A percentile compares a stretch with the other conserved stretches of the same genome.
Evolutionary conservation across 2,797 vertebrate species (phyloP).

Genomic region (Delichon dasypus): DNA sequence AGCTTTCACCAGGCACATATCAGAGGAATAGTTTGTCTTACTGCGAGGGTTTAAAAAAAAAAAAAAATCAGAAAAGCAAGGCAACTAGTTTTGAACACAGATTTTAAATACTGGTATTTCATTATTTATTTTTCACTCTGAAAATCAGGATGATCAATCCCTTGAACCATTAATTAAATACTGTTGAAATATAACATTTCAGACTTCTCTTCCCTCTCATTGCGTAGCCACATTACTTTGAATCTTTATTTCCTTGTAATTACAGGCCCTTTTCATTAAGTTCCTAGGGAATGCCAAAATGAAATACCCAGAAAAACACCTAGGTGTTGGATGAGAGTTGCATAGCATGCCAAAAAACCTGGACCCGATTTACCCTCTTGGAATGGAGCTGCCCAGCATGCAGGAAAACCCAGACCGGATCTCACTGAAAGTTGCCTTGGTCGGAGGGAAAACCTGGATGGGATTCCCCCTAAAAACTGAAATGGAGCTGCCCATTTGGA

Average conservation of each 20-base stretch:
- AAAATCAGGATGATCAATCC: background rate
- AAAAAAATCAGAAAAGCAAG: background rate
- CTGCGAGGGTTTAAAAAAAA: no score
- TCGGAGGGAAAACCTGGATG: no score
- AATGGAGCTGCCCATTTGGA: no score
- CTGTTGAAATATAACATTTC: background rate
- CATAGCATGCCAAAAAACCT: no score
- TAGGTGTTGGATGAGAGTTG: no score
- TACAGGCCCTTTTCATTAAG: no score
- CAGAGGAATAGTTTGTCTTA: background rate
- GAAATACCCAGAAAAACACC: background rate
- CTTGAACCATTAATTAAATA: slow-evolving; percentile 6
- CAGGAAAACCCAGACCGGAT: no score
- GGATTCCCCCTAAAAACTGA: no score
- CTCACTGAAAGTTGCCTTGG: no score
- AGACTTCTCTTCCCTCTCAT: background rate
- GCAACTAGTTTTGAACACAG: background rate
- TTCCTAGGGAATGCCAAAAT: background rate
- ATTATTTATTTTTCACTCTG: slow-evolving; percentile 9
- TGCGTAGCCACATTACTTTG: background rate
- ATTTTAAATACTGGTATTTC: background rate
- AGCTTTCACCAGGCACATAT: background rate
- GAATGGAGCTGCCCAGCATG: no score
- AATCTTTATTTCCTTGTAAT: slow-evolving; percentile 1
- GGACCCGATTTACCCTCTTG: no score